A percentile compares a stretch with the other conserved stretches of the same genome.
Conservation (phyloP, 2,888 invertebrate genomes). For the Dasypogon diadema region DNA sequence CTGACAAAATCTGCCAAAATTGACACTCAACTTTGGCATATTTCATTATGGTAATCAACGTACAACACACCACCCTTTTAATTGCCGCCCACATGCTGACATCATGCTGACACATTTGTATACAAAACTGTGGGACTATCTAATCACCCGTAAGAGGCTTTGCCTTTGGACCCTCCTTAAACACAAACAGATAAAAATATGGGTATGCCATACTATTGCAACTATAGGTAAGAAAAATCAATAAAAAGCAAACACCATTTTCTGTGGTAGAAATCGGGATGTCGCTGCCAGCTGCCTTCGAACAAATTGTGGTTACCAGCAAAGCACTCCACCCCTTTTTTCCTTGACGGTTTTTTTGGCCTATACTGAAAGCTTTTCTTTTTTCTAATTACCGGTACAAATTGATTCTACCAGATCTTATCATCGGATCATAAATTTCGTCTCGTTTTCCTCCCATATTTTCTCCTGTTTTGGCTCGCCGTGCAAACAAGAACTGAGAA, state of each 20-base stretch:
- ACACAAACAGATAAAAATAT: slow-evolving; percentile 1
- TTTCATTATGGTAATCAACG: too few species aligned
- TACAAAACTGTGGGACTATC: slow-evolving; percentile 4
- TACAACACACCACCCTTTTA: too few species aligned
- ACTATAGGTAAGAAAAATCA: slow-evolving; percentile 11
- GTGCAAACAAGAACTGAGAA: too few species aligned
- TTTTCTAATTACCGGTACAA: slow-evolving; percentile 27
- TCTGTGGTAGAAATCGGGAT: slow-evolving; percentile 12
- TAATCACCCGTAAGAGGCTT: slow-evolving; percentile 29
- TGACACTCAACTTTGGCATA: too few species aligned
- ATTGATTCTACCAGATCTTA: slow-evolving; percentile 21
- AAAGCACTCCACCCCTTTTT: neutral
- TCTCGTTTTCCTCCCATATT: neutral
- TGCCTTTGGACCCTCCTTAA: slow-evolving; percentile 17
- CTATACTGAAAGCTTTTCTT: neutral
- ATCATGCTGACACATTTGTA: too few species aligned
- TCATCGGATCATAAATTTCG: slow-evolving; percentile 1
- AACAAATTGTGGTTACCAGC: slow-evolving; percentile 6
- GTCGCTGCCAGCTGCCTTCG: neutral
- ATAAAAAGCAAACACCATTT: slow-evolving; percentile 22
- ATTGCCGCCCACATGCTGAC: too few species aligned
- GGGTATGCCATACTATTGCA: neutral
- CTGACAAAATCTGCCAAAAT: too few species aligned
- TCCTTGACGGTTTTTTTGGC: neutral
- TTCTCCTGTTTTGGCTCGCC: too few species aligned